Evolutionary conservation across 64 coral and sea anemone genomes (phyloP), one percentile per base, ranked within the genome.

Genomic region (Montipora capricornis): DNA sequence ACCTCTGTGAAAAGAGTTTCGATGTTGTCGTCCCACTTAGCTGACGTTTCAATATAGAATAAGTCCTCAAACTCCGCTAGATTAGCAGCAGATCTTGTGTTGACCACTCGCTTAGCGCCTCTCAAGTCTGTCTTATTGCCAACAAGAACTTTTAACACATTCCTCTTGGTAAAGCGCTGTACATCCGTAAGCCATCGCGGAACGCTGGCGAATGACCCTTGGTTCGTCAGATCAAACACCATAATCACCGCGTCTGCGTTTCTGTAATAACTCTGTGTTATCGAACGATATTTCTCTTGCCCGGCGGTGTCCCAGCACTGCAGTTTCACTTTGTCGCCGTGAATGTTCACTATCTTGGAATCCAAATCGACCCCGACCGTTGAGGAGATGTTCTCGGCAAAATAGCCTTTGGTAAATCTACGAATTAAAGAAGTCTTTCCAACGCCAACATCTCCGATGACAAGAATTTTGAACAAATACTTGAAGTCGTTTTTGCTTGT

Each of bases 221-320:
- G 96, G 75, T 99, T 94, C 20, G 95, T 99, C 7, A 99, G 90
- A 76, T 99, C 98, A 89, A 96, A 99, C 14, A 99, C 84, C 88
- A 99, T 91, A n/a, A 99, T 89, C 29, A 99, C 95, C 47, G 98
- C 98, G 90, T 99, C 98, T 6, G 98, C 98, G 37, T 96, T 96
- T 74, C 98, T 60, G 76, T 99, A 99, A 67, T 99, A 99, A 52
- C 95, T 99, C 79, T 94, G 92, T 50, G 98, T 99, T 22, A 99
- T 79, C 2, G 94, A 86, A 75, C 92, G 92, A 74, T 96, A 96
- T 94, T 94, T 94, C 66, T 99, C 98, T 68, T 96, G 95, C 45
- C 98, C 98, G 84, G 98, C 98, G 4, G 98, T 99, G 86, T 99
- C 98, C 94, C 94, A 96, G 55, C 98, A 99, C 82, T 99, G 98